Conservation (phyloP, 1,140 invertebrate species). For the Sarcophaga peregrina region DNA sequence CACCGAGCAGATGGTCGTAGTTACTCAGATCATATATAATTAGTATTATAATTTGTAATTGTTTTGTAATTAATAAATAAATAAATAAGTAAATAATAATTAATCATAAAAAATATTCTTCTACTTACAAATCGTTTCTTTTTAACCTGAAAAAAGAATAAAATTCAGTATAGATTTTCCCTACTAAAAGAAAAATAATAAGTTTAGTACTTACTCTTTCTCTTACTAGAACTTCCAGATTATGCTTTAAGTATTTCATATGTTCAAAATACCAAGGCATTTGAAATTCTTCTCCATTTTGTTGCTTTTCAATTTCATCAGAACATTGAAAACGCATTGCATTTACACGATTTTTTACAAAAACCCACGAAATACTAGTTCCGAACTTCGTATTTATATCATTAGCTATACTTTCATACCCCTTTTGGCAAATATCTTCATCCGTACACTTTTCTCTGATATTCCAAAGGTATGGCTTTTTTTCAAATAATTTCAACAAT, state of each 20-base stretch:
- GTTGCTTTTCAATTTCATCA: constrained; percentile 4
- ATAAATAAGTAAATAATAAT: no score
- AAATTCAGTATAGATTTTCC: neutral
- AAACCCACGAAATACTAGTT: neutral
- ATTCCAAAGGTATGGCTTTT: neutral
- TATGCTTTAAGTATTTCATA: constrained; percentile 26
- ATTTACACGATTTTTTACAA: neutral
- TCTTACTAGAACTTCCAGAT: neutral
- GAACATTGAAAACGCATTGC: constrained; percentile 18
- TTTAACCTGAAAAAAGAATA: neutral
- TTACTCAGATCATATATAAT: no score
- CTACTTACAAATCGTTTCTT: neutral
- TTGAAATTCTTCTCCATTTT: constrained; percentile 20
- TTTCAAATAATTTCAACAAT: neutral
- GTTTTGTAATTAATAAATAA: no score
- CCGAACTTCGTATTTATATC: neutral
- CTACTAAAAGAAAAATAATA: neutral
- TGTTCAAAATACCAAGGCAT: constrained; percentile 28
- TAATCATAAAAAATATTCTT: neutral
- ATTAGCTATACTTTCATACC: constrained; percentile 18
- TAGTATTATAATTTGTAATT: no score
- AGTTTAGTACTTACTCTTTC: constrained; percentile 8
- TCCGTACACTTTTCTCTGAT: neutral
- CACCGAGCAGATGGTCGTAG: no score
- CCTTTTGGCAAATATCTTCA: constrained; percentile 3